Base-by-base conservation (phyloP, 2,113 vertebrate species). In the Paraplagusia blochii region DNA sequence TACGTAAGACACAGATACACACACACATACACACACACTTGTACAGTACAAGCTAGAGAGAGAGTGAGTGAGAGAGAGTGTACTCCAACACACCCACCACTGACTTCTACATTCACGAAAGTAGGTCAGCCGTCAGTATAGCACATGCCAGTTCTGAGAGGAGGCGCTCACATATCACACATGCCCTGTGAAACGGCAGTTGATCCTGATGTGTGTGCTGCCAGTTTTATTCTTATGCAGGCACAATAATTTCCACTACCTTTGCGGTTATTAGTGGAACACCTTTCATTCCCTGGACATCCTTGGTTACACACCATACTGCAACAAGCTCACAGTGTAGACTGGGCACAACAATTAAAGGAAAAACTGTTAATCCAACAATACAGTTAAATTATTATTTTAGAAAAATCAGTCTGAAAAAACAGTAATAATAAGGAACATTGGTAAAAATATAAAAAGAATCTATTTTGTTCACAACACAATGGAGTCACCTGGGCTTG, bases 151-250 rank as follows among this genome's bases (percentile, higher is more conserved):
- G 47, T 74, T 69, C 48, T 38, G 34, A 53, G 48, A 48, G 53
- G 71, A 76, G 77, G 79, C 79, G n/a, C 82, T 61, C 76, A 74
- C 74, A 56, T 53, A 56, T 67, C 69, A 72, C 56, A 73, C 71
- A 78, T 13, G 42, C 47, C 54, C 44, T 1, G 33, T 39, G 61
- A 62, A 49, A 65, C 53, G 71, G 65, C 57, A 46, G 66, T 66
- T 38, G 66, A 62, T 66, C 61, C 35, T 12, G 47, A 70, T 68
- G 42, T 53, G 13, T 13, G 36, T 0, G 1, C 38, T 17, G 56
- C 53, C 64, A 68, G 52, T n/a, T 44, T 58, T 40, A 47, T 63
- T 55, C 47, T 78, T 77, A 81, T 69, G 68, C 43, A 82, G 81
- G 60, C 70, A 38, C 36, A 45, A 38, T 70, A 13, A 52, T 69